Conservation (phyloP, 2,797 vertebrate species). For the Pseudomugil gertrudae region DNA sequence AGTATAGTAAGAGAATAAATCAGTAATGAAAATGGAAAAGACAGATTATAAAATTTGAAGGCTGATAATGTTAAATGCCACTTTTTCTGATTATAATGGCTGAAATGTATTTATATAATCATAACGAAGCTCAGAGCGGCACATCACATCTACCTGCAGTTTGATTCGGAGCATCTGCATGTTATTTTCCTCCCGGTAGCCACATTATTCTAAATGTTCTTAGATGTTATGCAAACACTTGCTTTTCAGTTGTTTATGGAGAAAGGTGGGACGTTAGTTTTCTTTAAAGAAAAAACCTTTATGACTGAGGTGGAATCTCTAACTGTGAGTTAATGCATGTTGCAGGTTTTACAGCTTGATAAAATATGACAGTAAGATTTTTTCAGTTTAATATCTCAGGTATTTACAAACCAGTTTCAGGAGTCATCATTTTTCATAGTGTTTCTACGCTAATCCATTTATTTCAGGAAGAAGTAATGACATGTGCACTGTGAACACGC, state of each 20-base stretch:
- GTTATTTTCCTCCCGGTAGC: background rate
- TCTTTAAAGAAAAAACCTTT: background rate
- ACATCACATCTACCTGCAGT: background rate
- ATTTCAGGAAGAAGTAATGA: conserved; percentile 1
- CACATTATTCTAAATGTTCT: conserved; percentile 12
- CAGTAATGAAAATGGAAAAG: background rate
- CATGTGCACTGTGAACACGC: background rate
- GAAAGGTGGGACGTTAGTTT: background rate
- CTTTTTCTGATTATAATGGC: conserved; percentile 17
- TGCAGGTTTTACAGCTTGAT: background rate
- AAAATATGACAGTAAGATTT: background rate
- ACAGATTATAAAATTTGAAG: conserved; percentile 18
- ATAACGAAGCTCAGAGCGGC: background rate
- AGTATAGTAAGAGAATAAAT: background rate
- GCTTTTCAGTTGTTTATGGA: background rate
- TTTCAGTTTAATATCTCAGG: background rate
- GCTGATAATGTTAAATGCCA: conserved; percentile 21
- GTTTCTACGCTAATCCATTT: conserved; percentile 1
- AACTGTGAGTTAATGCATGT: background rate
- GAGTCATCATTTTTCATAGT: background rate
- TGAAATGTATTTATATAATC: background rate
- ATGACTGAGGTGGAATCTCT: conserved; percentile 36
- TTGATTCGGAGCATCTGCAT: background rate
- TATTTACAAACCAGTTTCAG: background rate
- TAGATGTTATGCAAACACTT: background rate